Conservation (phyloP, 1,140 invertebrate genomes). For the Melipona quadrifasciata region DNA sequence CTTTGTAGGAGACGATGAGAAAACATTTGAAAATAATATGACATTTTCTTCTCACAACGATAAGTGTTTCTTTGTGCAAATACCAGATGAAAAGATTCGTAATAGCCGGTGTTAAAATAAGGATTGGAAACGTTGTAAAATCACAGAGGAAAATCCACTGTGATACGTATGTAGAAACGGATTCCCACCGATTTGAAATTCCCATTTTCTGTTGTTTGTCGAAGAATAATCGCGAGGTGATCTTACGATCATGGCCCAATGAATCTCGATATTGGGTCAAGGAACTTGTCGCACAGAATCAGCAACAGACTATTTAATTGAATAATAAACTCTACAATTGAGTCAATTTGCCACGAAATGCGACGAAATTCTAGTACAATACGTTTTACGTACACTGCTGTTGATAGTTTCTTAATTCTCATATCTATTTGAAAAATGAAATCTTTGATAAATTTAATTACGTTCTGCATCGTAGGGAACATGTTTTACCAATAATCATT, state of each 20-base stretch:
- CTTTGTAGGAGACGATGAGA: background rate
- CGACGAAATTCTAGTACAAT: no score
- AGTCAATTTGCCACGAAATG: no score
- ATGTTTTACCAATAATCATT: no score
- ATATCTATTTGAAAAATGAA: no score
- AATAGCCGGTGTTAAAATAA: background rate
- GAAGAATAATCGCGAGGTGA: background rate
- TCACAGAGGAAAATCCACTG: background rate
- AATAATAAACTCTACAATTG: no score
- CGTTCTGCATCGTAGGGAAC: no score
- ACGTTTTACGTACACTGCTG: no score
- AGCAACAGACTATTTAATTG: background rate
- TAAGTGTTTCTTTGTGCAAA: background rate
- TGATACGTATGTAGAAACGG: background rate
- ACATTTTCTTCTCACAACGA: background rate
- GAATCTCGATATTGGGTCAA: conserved; percentile 46
- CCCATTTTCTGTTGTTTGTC: background rate
- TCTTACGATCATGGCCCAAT: conserved; percentile 9
- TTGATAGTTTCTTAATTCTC: background rate
- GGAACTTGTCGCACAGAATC: background rate
- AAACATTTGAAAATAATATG: background rate
- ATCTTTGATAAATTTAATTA: no score
- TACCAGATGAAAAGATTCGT: background rate
- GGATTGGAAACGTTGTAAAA: background rate
- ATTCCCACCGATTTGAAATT: background rate